Conservation (phyloP, 2,113 vertebrate genomes). For the Saccopteryx bilineata region DNA sequence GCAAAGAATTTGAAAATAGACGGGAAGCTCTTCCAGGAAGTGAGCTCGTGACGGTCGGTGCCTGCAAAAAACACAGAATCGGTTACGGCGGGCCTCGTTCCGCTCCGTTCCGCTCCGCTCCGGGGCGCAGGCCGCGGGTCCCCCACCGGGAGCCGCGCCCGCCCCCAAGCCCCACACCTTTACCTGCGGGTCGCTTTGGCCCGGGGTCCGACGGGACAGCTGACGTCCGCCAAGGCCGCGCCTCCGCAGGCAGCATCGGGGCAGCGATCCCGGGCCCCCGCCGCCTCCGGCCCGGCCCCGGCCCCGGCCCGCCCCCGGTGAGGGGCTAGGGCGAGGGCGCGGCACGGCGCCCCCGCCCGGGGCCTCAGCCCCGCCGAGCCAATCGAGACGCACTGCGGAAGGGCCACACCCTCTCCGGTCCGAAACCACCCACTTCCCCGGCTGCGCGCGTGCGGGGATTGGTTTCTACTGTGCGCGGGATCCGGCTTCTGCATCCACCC, state of each 20-base stretch:
- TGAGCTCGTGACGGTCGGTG: slow-evolving; percentile 97
- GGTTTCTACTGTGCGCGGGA: slow-evolving; percentile 3
- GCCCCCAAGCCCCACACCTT: neutral
- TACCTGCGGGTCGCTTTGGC: neutral
- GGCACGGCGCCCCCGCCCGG: neutral
- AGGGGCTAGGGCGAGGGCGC: neutral
- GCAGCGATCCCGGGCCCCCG: neutral
- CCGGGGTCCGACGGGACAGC: neutral
- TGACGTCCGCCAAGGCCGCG: neutral
- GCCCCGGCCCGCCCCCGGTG: rapidly evolving
- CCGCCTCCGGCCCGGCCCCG: neutral
- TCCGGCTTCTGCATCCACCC: neutral
- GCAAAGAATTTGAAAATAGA: slow-evolving; percentile 96
- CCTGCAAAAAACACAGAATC: slow-evolving; percentile 87
- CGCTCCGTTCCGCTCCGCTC: neutral
- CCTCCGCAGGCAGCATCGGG: neutral
- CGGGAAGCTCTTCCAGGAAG: slow-evolving; percentile 96
- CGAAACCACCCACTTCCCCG: slow-evolving; percentile 46
- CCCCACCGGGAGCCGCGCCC: neutral
- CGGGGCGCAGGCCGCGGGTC: neutral
- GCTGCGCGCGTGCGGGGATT: neutral
- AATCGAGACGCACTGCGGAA: slow-evolving; percentile 53
- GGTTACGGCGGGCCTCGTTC: neutral
- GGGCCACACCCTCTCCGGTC: slow-evolving; percentile 71
- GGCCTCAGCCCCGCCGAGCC: slow-evolving; percentile 50